A percentile compares a stretch with the other conserved stretches of the same genome.
These are phyloP conservation scores for Neomicropteryx cornuta DNA, from an alignment of 1,140 invertebrate genomes.

Conservation along the genomic window DNA sequence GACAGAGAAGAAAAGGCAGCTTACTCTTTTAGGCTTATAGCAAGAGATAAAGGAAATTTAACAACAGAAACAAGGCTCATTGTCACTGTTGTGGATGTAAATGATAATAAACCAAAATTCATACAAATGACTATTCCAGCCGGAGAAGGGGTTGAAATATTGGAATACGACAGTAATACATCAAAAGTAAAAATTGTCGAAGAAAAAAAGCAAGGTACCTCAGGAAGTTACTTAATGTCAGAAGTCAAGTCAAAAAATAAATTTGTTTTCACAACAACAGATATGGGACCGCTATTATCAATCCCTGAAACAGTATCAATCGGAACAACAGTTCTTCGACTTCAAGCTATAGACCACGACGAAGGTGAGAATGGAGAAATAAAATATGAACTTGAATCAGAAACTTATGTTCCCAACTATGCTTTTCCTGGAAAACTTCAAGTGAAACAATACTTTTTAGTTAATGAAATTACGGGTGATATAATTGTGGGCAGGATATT, in stretches of 20 bases:
- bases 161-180: conserved; percentile 42
- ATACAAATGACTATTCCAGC: conserved; percentile 53
- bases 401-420: conserved; percentile 45
- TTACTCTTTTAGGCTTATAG: conserved; percentile 61
- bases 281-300: conserved; percentile 44
- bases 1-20: conserved; percentile 62
- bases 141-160: conserved; percentile 52
- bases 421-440: conserved; percentile 31
- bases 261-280: conserved; percentile 30
- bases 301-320: conserved; percentile 69
- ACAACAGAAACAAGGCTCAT: conserved; percentile 58
- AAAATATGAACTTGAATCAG: conserved; percentile 60
- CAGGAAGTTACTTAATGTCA: conserved; percentile 22
- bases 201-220: conserved; percentile 26
- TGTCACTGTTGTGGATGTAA: conserved; percentile 65
- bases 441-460: conserved; percentile 54
- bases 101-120: conserved; percentile 71
- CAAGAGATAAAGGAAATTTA: conserved; percentile 62
- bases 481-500: conserved; percentile 62
- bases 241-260: conserved; percentile 38
- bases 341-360: conserved; percentile 77
- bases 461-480: conserved; percentile 61
- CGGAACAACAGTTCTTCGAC: conserved; percentile 60
- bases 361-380: conserved; percentile 60
- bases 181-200: conserved; percentile 31